Evolutionary conservation across 2,888 invertebrate genomes (phyloP), one percentile per base, ranked within the genome.

Genomic region (Cephus pulcher): DNA sequence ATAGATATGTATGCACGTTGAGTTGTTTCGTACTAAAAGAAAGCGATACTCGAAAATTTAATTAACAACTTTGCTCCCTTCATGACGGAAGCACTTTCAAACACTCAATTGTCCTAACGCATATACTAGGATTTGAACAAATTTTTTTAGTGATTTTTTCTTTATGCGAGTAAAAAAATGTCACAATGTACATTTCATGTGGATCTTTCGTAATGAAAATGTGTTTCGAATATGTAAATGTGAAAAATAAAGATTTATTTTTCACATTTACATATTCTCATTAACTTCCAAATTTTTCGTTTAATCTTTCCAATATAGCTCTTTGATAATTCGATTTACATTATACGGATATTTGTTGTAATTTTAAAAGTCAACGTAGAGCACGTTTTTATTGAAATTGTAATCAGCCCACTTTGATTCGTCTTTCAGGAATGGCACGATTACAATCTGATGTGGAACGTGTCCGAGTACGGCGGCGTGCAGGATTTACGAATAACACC

Each of bases 361-460:
- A 23, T 2, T 56, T 6, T 4, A 9, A 23, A 9, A 56, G 23
- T 23, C 2, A 23, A 23, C 6, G 9, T 9, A 2, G 56, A 9
- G 2, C 23, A 23, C 23, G 15, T 9, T 56, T 9, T 23, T 23
- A 56, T 56, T 6, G 2, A 9, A 56, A 23, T 23, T 56, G 9
- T 56, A 23, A 56, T 56, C 6, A 56, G 9, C 56, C 56, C 6
- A 23, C 56, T 56, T 23, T 56, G 23, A 6, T 56, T 56, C 23
- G 23, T 56, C 56, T 56, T 86, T 15, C 94, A 98, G 98, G 98
- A 98, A 94, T 99, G 99, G 99, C 97, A 96, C 91, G 99, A 99
- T 93, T 97, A 98, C 94, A 99, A 98, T 93, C 94, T 99, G 88
- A 94, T 96, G 89, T 99, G 99, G 99, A 98, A 99, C 92, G 97